phyloP scores from a whole-genome alignment of 2,888 invertebrate species.

The Rapana venosa region DNA sequence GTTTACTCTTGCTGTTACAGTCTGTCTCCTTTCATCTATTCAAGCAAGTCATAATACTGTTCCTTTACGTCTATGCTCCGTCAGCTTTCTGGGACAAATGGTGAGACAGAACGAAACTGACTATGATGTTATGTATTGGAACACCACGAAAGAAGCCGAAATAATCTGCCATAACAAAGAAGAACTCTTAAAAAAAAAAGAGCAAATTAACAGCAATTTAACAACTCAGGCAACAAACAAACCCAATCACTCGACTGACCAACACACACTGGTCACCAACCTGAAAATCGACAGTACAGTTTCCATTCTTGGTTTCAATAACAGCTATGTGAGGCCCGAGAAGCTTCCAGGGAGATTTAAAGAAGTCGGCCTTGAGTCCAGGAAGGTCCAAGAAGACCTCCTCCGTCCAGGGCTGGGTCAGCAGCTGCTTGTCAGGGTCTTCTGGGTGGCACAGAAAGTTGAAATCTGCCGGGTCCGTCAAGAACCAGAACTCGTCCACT shows the following conservation, averaged over 20 bases:
- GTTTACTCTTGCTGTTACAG: too few relatives aligned
- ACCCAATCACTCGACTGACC: not conserved
- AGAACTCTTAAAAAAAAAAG: too few relatives aligned
- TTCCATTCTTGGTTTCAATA: slow-evolving; percentile 25
- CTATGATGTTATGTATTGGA: too few relatives aligned
- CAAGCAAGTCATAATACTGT: too few relatives aligned
- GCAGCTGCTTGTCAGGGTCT: slow-evolving; percentile 61
- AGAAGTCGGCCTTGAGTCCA: slow-evolving; percentile 63
- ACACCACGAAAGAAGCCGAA: too few relatives aligned
- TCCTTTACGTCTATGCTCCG: too few relatives aligned
- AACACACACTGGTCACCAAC: not conserved
- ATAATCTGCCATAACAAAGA: too few relatives aligned
- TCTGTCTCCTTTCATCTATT: too few relatives aligned
- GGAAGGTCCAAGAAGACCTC: slow-evolving; percentile 60
- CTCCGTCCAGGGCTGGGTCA: slow-evolving; percentile 52
- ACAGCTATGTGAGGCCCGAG: slow-evolving; percentile 7
- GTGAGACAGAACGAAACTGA: too few relatives aligned
- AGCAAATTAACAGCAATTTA: too few relatives aligned
- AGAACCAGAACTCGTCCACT: slow-evolving; percentile 67
- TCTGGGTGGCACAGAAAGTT: slow-evolving; percentile 66
- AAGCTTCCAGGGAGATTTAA: slow-evolving; percentile 55
- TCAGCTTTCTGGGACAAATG: too few relatives aligned
- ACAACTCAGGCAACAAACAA: too few relatives aligned
- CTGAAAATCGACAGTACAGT: slow-evolving; percentile 33
- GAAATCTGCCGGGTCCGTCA: slow-evolving; percentile 65